Evolutionary conservation across 53 echinoderm and acorn worm genomes (phyloP).

Genomic region (Antedon mediterranea): DNA sequence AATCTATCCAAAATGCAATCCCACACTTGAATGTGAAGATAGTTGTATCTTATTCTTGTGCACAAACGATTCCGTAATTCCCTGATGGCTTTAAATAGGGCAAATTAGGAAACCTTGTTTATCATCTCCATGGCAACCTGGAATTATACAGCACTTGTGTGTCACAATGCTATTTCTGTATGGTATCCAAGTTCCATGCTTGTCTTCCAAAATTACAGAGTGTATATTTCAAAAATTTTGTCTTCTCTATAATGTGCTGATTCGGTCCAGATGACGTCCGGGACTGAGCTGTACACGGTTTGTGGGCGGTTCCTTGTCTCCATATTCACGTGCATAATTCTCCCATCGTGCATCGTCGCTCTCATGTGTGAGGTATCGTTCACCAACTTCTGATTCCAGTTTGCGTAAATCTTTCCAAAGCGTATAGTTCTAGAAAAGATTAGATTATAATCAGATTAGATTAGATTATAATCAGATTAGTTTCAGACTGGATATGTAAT

Average conservation of each 20-base stretch:
- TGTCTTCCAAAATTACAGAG: not conserved
- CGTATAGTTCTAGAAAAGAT: conserved; percentile 63
- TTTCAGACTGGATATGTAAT: no score
- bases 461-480: no score
- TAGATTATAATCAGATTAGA: not conserved
- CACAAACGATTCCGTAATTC: no score
- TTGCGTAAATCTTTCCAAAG: conserved; percentile 79
- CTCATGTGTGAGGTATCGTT: conserved; percentile 94
- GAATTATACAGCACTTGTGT: no score
- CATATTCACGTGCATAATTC: conserved; percentile 38
- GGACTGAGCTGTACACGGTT: conserved; percentile 51
- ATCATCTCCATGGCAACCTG: no score
- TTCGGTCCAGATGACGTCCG: conserved; percentile 59
- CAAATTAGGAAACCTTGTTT: no score
- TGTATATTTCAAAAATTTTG: not conserved
- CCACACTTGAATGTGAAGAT: no score
- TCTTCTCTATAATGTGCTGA: conserved; percentile 60
- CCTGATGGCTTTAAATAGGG: no score
- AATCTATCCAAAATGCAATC: no score
- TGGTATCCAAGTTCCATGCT: not conserved
- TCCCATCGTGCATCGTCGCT: conserved; percentile 98
- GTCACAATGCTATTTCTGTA: no score
- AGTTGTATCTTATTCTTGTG: no score
- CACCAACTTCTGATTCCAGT: conserved; percentile 71
- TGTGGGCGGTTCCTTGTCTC: conserved; percentile 4